Conservation (phyloP, 2,113 vertebrate genomes). For the Corapipo altera region DNA sequence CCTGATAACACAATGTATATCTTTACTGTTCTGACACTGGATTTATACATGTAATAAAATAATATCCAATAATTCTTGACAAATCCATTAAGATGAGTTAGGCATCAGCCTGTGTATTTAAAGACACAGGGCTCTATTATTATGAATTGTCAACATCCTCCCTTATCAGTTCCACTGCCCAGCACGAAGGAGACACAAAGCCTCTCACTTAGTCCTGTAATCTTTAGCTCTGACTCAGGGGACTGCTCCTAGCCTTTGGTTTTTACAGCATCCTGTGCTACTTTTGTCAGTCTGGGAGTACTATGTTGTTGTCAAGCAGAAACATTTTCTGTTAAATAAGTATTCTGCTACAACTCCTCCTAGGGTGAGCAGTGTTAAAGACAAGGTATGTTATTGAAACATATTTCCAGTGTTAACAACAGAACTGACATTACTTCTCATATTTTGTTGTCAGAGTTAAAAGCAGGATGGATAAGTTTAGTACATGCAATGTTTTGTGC, state of each 20-base stretch:
- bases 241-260: background rate
- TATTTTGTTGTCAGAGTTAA: background rate
- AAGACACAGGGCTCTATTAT: background rate
- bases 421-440: background rate
- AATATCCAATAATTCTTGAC: slow-evolving; percentile 10
- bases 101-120: background rate
- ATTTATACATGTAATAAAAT: slow-evolving; percentile 4
- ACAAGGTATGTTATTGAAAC: background rate
- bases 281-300: background rate
- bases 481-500: background rate
- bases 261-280: background rate
- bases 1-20: background rate
- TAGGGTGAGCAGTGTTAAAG: background rate
- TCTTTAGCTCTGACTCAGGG: background rate
- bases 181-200: background rate
- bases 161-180: background rate
- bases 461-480: background rate
- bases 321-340: background rate
- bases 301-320: background rate
- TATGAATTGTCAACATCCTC: background rate
- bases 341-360: background rate
- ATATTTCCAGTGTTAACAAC: background rate
- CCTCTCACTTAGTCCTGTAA: background rate
- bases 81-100: background rate
- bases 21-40: background rate